Base-by-base conservation (phyloP, 2,888 invertebrate species). In the Cotesia congregata region DNA sequence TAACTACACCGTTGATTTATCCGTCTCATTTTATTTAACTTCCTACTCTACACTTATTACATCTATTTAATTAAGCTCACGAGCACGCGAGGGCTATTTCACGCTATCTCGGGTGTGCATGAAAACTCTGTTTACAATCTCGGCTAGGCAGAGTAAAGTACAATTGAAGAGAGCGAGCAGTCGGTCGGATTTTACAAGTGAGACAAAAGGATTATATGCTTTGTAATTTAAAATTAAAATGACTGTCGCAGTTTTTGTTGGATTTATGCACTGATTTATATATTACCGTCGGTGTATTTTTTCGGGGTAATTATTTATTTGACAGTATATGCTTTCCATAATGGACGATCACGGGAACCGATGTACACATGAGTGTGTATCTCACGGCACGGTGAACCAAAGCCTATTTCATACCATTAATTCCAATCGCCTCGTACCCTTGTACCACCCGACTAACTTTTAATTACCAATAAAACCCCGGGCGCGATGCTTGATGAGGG, bases 401-500 rank as follows among this genome's bases (percentile, higher is more conserved):
- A 59, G 68, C 64, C 50, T 50, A 64, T 76, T 76, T 85, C 87
- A 88, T 86, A 86, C 87, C 88, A 87, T 88, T 87, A 87, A 88
- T 88, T 87, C 84, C 86, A 87, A 88, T 88, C 86, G 87, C 86
- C 88, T 88, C 86, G 87, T 86, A 50, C 50, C 50, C 30, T 30
- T 3, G 30, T 30, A 86, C 86, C 87, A 86, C 85, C 78, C 84
- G 82, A 84, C 83, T 86, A 85, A 85, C 81, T 88, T 88, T 89
- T 88, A 89, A 89, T 89, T 88, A 88, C 86, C 87, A 85, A 88
- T 88, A 88, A 89, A 88, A 87, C 85, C 82, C 84, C 83, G 82
- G 82, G 80, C 83, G 83, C 77, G 79, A 82, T 81, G 83, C 84
- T 81, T 82, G 85, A 84, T 82, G 84, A 85, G 83, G 82, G 82